These are phyloP conservation scores for Listrodromus nycthemerus DNA, from an alignment of 2,888 invertebrate genomes.

Conservation along the genomic window DNA sequence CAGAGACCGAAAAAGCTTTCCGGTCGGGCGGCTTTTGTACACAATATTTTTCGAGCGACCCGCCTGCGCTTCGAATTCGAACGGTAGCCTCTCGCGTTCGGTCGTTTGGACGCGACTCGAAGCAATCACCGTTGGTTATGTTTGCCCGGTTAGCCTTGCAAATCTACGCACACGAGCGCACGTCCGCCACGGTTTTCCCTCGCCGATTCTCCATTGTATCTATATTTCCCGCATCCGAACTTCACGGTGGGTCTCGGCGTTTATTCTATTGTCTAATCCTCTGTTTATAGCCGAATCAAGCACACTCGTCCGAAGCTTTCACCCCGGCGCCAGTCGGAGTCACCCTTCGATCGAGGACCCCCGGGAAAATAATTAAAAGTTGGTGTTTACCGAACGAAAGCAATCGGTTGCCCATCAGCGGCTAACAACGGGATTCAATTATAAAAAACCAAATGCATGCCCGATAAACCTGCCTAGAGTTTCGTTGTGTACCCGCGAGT, in stretches of 20 bases:
- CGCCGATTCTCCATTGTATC: constrained; percentile 6
- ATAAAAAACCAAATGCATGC: constrained; percentile 76
- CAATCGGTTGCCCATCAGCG: constrained; percentile 78
- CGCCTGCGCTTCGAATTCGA: constrained; percentile 73
- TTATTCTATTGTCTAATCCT: constrained; percentile 74
- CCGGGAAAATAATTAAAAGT: constrained; percentile 79
- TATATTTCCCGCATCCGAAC: constrained; percentile 61
- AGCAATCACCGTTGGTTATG: constrained; percentile 80
- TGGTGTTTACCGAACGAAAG: constrained; percentile 79
- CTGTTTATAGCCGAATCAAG: constrained; percentile 76
- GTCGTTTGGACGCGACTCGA: constrained; percentile 72
- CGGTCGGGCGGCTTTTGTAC: constrained; percentile 65
- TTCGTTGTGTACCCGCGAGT: neutral
- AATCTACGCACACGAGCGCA: constrained; percentile 54
- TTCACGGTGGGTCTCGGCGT: constrained; percentile 58
- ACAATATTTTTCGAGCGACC: constrained; percentile 67
- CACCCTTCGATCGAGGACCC: constrained; percentile 39
- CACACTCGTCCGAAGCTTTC: constrained; percentile 51
- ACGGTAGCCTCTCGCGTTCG: constrained; percentile 57
- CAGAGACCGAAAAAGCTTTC: constrained; percentile 38
- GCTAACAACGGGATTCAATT: constrained; percentile 80
- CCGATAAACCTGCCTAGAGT: constrained; percentile 20
- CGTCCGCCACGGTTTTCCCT: constrained; percentile 42
- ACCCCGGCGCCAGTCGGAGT: constrained; percentile 25
- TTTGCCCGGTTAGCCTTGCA: constrained; percentile 77